A percentile compares a stretch with the other conserved stretches of the same genome.
Conservation (phyloP, 2,888 invertebrate genomes). For the Digitonthophagus gazella region DNA sequence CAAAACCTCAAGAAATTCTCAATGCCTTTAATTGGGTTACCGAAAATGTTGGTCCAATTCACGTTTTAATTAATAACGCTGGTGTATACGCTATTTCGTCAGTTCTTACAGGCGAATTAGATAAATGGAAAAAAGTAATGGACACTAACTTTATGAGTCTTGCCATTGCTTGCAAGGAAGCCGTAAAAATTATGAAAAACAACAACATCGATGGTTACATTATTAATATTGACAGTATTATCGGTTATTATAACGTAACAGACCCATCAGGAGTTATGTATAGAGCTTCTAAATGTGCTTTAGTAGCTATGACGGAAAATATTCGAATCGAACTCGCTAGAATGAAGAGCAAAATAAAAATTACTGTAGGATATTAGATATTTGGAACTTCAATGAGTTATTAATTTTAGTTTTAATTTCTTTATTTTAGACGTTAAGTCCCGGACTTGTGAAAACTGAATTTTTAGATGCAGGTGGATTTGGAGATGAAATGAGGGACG, state of each 20-base stretch:
- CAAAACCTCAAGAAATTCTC: constrained; percentile 33
- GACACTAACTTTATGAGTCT: constrained; percentile 31
- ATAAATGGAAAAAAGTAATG: constrained; percentile 28
- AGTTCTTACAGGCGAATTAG: constrained; percentile 30
- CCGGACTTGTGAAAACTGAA: constrained; percentile 61
- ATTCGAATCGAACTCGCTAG: constrained; percentile 7
- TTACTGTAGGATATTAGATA: constrained; percentile 8
- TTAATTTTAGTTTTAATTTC: background rate
- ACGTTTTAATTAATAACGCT: constrained; percentile 35
- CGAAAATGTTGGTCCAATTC: constrained; percentile 33
- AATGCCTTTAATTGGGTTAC: constrained; percentile 32
- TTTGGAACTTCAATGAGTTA: background rate
- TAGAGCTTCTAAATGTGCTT: constrained; percentile 3
- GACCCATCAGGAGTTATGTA: background rate
- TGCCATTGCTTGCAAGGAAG: constrained; percentile 31
- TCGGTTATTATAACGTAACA: constrained; percentile 17
- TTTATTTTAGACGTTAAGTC: constrained; percentile 58
- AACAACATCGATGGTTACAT: constrained; percentile 34
- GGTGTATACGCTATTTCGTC: constrained; percentile 27
- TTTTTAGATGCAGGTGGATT: constrained; percentile 24
- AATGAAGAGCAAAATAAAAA: constrained; percentile 20
- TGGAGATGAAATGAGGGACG: background rate
- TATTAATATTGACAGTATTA: constrained; percentile 35
- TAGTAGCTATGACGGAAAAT: constrained; percentile 15
- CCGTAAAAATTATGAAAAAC: constrained; percentile 31